These are phyloP conservation scores for Mesocentrotus franciscanus DNA, from an alignment of 53 echinoderm and acorn worm genomes.

Conservation along the genomic window DNA sequence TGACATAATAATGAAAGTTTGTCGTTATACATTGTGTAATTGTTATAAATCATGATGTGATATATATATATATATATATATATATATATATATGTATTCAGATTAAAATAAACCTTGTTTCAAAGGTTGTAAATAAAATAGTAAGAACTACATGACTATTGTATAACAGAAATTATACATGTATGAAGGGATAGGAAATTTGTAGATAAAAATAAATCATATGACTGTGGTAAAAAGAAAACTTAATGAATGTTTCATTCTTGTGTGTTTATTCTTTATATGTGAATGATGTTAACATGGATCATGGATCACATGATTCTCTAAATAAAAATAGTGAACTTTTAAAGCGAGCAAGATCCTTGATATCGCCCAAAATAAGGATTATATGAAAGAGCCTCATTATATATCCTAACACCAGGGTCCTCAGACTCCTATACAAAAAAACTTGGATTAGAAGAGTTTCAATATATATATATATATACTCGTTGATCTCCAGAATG, in stretches of 20 bases:
- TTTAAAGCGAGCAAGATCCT: too few relatives aligned
- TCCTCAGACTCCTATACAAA: too few relatives aligned
- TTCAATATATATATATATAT: too few relatives aligned
- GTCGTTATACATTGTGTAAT: background rate
- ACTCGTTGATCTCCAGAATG: too few relatives aligned
- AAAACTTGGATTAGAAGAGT: too few relatives aligned
- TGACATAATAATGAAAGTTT: background rate
- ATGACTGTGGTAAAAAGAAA: slow-evolving; percentile 33
- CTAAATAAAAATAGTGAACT: too few relatives aligned
- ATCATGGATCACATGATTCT: too few relatives aligned
- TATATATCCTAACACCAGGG: too few relatives aligned
- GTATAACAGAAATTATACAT: slow-evolving; percentile 47
- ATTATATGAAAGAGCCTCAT: too few relatives aligned
- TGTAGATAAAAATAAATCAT: slow-evolving; percentile 36
- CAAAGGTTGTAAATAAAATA: slow-evolving; percentile 51
- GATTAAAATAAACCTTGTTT: too few relatives aligned
- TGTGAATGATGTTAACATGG: background rate
- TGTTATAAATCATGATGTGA: slow-evolving; percentile 20
- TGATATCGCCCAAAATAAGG: too few relatives aligned
- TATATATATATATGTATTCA: background rate
- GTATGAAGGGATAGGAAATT: slow-evolving; percentile 36
- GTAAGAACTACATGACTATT: slow-evolving; percentile 37
- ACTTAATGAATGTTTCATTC: background rate
- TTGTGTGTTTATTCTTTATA: background rate
- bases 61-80: background rate